Percentiles rank a stretch among this genome's conserved stretches.
Conservation (phyloP, 2,888 invertebrate species). For the Celastrina argiolus region DNA sequence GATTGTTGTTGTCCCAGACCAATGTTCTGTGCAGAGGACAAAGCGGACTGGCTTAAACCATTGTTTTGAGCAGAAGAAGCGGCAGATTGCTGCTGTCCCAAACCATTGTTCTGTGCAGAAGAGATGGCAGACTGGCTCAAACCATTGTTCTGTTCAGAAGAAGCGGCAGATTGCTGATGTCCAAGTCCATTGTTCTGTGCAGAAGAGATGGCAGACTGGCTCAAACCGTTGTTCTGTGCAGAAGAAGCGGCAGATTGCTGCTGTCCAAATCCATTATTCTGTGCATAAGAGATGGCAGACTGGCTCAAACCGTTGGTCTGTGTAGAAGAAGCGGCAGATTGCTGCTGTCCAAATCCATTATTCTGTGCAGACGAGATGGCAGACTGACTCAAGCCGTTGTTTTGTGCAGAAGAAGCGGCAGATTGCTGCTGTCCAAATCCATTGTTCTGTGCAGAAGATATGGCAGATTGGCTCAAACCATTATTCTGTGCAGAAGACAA, state of each 20-base stretch:
- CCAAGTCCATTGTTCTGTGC: conserved; percentile 6
- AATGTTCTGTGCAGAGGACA: background rate
- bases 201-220: conserved; percentile 23
- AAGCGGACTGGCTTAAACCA: background rate
- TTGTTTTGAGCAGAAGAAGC: background rate
- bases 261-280: conserved; percentile 38
- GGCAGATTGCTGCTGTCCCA: background rate
- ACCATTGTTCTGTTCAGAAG: background rate
- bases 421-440: conserved; percentile 47
- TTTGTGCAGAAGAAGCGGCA: conserved; percentile 44
- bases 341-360: conserved; percentile 46
- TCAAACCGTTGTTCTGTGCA: conserved; percentile 39
- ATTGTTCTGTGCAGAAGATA: conserved; percentile 37
- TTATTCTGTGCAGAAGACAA: conserved; percentile 43
- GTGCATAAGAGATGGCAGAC: conserved; percentile 41
- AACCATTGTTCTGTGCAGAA: background rate
- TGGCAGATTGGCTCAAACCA: conserved; percentile 35
- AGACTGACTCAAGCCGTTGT: conserved; percentile 33
- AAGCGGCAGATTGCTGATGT: background rate
- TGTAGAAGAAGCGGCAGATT: conserved; percentile 43
- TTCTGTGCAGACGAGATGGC: conserved; percentile 35
- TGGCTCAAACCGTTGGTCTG: conserved; percentile 40
- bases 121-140: background rate
- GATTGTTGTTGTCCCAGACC: background rate
- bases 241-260: conserved; percentile 43